Percentiles rank a stretch among this genome's conserved stretches.
Conservation (phyloP, 2,888 invertebrate species). For the Ferrisia virgata region DNA sequence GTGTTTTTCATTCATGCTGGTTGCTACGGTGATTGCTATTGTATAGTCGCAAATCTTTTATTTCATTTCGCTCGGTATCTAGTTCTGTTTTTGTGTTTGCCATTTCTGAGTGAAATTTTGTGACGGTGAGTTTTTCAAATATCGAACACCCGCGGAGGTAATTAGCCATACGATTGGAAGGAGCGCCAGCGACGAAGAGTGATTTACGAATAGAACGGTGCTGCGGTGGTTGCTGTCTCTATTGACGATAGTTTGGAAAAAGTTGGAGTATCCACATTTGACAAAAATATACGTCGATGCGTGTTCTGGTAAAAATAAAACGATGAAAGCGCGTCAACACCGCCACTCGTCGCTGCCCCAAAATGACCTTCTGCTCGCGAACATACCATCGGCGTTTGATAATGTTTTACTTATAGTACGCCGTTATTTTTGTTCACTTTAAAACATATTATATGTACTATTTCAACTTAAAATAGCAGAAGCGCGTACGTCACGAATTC, state of each 20-base stretch:
- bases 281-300: neutral
- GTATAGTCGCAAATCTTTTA: no score
- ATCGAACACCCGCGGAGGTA: no score
- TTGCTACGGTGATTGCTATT: no score
- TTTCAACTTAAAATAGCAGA: slow-evolving; percentile 41
- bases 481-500: slow-evolving; percentile 32
- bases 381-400: slow-evolving; percentile 43
- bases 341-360: neutral
- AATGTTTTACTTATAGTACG: slow-evolving; percentile 40
- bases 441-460: slow-evolving; percentile 31
- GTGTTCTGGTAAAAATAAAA: slow-evolving; percentile 39
- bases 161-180: no score
- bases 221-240: neutral
- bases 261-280: neutral
- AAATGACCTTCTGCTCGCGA: slow-evolving; percentile 31
- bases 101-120: no score
- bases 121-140: no score
- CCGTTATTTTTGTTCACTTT: slow-evolving; percentile 41
- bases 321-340: neutral
- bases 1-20: no score
- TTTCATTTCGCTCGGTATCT: no score
- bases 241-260: no score
- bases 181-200: no score
- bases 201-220: no score
- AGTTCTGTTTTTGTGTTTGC: no score